These are phyloP conservation scores for Pteronotus mesoamericanus DNA, from an alignment of 2,797 vertebrate genomes.

Conservation along the genomic window DNA sequence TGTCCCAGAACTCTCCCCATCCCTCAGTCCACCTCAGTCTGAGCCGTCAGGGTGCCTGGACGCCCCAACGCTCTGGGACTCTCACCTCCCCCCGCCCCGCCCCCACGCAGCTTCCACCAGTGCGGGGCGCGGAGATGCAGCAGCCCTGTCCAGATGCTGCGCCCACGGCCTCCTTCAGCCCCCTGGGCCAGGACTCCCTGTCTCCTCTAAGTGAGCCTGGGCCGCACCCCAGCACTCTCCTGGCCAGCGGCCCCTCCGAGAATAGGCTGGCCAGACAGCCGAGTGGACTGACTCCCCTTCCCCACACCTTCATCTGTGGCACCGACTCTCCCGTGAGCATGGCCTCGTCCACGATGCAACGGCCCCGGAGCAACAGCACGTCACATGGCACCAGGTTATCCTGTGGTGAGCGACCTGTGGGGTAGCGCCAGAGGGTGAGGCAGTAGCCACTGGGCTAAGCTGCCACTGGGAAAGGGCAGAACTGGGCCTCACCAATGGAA, in stretches of 20 bases:
- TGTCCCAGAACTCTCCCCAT: not conserved
- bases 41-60: not conserved
- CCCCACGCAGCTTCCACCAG: not conserved
- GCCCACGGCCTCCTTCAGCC: not conserved
- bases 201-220: not conserved
- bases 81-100: not conserved
- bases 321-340: conserved; percentile 98
- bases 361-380: conserved; percentile 92
- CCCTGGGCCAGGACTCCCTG: not conserved
- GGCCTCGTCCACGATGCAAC: conserved; percentile 96
- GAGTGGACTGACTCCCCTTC: not conserved
- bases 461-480: accelerated
- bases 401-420: conserved; percentile 92
- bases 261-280: not conserved
- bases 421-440: accelerated
- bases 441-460: not conserved
- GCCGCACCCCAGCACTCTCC: not conserved
- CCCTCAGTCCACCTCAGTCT: not conserved
- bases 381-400: conserved; percentile 97
- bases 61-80: not conserved
- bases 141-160: not conserved
- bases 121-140: not conserved
- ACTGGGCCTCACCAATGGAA: conserved; percentile 88
- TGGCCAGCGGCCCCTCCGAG: not conserved
- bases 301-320: conserved; percentile 95